These are phyloP conservation scores for Onychomys torridus DNA, from an alignment of 2,797 vertebrate genomes.

Conservation along the genomic window DNA sequence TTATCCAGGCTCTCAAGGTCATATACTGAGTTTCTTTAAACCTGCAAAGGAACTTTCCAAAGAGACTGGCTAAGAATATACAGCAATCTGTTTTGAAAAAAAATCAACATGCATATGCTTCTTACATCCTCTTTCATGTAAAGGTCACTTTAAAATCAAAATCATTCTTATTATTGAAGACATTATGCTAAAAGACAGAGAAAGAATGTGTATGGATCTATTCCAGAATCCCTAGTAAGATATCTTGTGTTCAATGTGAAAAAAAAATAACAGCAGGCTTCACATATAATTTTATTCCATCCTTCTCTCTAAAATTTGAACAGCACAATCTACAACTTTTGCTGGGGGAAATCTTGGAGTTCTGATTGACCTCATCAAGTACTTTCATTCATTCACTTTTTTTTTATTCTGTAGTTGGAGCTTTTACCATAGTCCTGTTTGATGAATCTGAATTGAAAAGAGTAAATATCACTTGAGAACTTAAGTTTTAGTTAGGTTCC, in stretches of 20 bases:
- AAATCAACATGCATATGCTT: conserved; percentile 3
- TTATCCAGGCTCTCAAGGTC: not conserved
- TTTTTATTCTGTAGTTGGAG: not conserved
- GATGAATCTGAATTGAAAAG: conserved; percentile 36
- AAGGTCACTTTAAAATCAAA: conserved; percentile 70
- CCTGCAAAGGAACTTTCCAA: not conserved
- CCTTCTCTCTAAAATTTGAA: conserved; percentile 36
- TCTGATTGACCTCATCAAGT: conserved; percentile 47
- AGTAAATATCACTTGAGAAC: conserved; percentile 41
- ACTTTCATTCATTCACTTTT: not conserved
- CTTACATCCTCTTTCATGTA: conserved; percentile 25
- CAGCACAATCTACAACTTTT: conserved; percentile 45
- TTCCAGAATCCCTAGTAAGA: conserved; percentile 12
- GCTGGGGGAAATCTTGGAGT: conserved; percentile 18
- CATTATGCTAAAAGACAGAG: conserved; percentile 40
- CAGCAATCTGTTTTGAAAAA: conserved; percentile 39
- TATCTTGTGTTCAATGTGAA: conserved; percentile 20
- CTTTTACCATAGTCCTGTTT: not conserved
- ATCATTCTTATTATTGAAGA: conserved; percentile 54
- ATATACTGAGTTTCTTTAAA: conserved; percentile 13
- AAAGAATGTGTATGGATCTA: conserved; percentile 1
- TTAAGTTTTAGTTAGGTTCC: not conserved
- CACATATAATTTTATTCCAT: conserved; percentile 15
- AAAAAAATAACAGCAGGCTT: conserved; percentile 38
- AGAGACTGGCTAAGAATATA: conserved; percentile 19